Evolutionary conservation across 1,140 invertebrate species (phyloP), one percentile per base, ranked within the genome.

Genomic region (Onthophagus taurus): DNA sequence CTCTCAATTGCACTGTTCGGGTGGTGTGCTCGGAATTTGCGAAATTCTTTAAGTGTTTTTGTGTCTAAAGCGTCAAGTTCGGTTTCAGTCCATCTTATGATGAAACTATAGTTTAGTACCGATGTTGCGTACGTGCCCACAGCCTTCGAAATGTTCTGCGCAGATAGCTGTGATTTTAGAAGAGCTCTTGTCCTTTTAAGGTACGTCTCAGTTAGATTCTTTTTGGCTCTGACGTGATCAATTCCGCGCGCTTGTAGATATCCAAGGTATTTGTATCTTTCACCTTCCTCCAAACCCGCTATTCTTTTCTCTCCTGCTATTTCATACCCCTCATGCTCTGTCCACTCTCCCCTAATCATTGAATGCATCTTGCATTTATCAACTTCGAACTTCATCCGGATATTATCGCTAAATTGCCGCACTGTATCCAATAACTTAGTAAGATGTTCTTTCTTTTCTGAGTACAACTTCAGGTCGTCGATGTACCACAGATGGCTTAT

Each of bases 391-490:
- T 46, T 36, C 48, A 47, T 47, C 6, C 37, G 11, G 18, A 50
- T 50, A 31, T 47, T 35, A 3, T 9, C 39, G 29, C 37, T 46
- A 12, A 46, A 50, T 2, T 17, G 14, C 26, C 26, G 21, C 14
- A 45, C 37, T 20, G 19, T 11, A 17, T 34, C 17, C 9, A 44
- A 30, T 9, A 30, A 16, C 7, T 21, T 26, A 21, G 35, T 9
- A 9, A 49, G 38, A 11, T 49, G 43, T 42, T 31, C 24, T 36
- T 18, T 12, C 9, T 14, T 20, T 19, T n/a, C 20, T 6, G 48
- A 38, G 26, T 46, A 46, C 4, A 47, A 20, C 16, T 50, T 47
- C 9, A 50, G 17, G 14, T 50, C 48, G 18, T 50, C 48, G 37
- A 50, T 46, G 30, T 50, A 50, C 11, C 23, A 36, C 6, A 47